Percentiles rank a stretch among this genome's conserved stretches.
Conservation (phyloP, 2,888 invertebrate species). For the Himalopsyche japonica region DNA sequence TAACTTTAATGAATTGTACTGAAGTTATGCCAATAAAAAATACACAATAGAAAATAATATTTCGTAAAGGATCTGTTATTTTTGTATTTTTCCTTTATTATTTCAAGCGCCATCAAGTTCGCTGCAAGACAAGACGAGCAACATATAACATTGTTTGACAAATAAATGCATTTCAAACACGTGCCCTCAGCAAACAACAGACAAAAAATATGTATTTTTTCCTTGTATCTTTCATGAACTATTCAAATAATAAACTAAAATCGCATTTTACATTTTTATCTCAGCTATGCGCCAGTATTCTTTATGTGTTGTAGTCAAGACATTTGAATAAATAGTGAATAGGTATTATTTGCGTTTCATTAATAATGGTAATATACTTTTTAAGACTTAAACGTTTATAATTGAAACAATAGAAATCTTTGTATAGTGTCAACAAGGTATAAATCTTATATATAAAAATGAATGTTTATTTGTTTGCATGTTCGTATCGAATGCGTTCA, state of each 20-base stretch:
- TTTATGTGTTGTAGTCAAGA: not conserved
- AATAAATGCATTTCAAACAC: constrained; percentile 37
- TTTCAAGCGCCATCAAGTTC: constrained; percentile 1
- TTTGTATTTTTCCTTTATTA: not conserved
- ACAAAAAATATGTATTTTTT: not conserved
- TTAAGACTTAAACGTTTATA: no score
- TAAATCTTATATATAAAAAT: no score
- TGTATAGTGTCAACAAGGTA: no score
- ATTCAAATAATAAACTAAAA: not conserved
- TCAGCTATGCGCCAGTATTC: not conserved
- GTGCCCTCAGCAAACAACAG: constrained; percentile 25
- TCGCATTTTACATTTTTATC: not conserved
- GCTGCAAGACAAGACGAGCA: not conserved
- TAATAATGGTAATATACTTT: no score
- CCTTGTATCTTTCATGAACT: not conserved
- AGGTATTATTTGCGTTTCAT: not conserved
- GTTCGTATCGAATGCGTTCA: no score
- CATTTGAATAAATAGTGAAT: not conserved
- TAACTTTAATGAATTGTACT: no score
- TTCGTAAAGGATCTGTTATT: no score
- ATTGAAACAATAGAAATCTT: no score
- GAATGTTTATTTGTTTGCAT: no score
- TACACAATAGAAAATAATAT: no score
- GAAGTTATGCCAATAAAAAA: no score
- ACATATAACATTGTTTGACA: constrained; percentile 30